Base-by-base conservation (phyloP, 2,797 vertebrate species). In the Alcedo atthis region DNA sequence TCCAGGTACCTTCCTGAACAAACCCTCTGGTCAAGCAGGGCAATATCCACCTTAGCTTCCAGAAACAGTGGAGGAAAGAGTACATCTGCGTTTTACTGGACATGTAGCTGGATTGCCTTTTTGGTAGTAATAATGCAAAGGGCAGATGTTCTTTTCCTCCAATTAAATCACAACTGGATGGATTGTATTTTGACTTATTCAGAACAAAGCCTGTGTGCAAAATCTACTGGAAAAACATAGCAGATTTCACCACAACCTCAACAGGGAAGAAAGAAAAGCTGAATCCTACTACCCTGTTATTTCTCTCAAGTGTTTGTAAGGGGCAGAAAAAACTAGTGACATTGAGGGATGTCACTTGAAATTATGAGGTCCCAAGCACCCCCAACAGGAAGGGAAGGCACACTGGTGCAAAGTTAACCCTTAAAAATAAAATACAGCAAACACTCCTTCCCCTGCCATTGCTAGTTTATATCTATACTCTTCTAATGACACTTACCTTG, bases 341-440 rank as follows among this genome's bases (percentile, higher is more conserved):
- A 93, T 3, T 24, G 37, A 91, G 93, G 57, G 63, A 91, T 85
- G 96, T 32, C 95, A 96, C 92, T 63, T 83, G 54, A 91, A 93
- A 96, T 40, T 71, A 74, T 81, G 97, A 97, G 97, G 97, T 96
- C 86, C 88, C 85, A 92, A 94, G 94, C 77, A 94, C 96, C 96
- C 97, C 95, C 73, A 33, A 85, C 55, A 95, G 90, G 85, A 96
- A 97, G 94, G 91, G 96, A 98, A 98, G 98, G 97, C 98, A 98
- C 97, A 96, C 95, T 93, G 98, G 97, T 97, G 95, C 96, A 97
- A 97, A 96, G 93, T 93, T 82, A 96, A 94, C 75, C 55, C 43
- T 94, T 85, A 93, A 92, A 91, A 93, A 88, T 70, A 94, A 90
- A 95, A 90, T 89, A 96, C 73, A 94, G 90, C 90, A 92, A 94